A percentile compares a stretch with the other conserved stretches of the same genome.
Conservation (phyloP, 1,140 invertebrate species). For the Diabrotica undecimpunctata region DNA sequence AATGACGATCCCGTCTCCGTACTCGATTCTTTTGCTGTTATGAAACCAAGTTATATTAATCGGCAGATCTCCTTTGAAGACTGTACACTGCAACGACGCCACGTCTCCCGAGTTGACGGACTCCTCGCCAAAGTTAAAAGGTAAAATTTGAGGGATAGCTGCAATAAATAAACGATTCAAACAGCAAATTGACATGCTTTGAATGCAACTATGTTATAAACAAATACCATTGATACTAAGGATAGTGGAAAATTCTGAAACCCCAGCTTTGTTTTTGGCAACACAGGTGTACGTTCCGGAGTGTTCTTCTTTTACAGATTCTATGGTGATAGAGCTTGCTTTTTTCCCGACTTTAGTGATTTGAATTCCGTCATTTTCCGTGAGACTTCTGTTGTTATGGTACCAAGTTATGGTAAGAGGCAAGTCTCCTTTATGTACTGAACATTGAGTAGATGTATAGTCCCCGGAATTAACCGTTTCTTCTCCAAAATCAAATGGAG, state of each 20-base stretch:
- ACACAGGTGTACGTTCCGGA: conserved; percentile 61
- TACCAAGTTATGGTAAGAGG: conserved; percentile 75
- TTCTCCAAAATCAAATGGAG: conserved; percentile 66
- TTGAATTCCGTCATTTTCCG: conserved; percentile 53
- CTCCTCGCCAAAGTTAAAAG: conserved; percentile 59
- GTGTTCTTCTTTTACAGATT: conserved; percentile 60
- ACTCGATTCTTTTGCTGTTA: conserved; percentile 49
- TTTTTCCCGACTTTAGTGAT: conserved; percentile 63
- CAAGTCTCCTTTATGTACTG: conserved; percentile 80
- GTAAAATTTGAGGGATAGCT: conserved; percentile 60
- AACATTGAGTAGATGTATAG: conserved; percentile 68
- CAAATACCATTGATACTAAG: conserved; percentile 60
- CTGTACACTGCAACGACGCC: conserved; percentile 58
- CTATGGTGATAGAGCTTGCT: conserved; percentile 67
- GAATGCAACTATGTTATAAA: too few species aligned
- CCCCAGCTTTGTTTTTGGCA: conserved; percentile 59
- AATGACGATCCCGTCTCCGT: conserved; percentile 34
- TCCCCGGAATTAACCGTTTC: conserved; percentile 68
- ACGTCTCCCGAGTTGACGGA: conserved; percentile 61
- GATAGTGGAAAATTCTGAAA: conserved; percentile 56
- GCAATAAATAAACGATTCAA: conserved; percentile 21
- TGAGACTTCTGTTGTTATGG: conserved; percentile 44
- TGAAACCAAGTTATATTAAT: conserved; percentile 61
- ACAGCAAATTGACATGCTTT: too few species aligned
- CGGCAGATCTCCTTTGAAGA: conserved; percentile 64